Base-by-base conservation (phyloP, 2,888 invertebrate species). In the Labia minor region DNA sequence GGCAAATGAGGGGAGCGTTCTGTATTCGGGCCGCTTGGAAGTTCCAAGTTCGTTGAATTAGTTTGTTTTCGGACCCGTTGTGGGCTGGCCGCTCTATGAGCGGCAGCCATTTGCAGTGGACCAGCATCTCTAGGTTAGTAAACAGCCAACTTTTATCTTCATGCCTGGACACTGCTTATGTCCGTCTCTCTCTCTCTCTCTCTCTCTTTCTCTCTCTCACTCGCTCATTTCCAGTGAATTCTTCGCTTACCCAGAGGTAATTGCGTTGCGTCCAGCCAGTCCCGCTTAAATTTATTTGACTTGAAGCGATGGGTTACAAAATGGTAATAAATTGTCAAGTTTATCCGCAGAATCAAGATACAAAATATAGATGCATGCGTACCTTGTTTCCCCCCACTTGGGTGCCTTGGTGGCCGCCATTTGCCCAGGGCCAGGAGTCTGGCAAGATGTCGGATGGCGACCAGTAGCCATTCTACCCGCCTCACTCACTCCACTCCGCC, bases 361-460 rank as follows among this genome's bases (percentile, higher is more conserved):
- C 49, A 49, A 49, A 49, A n/a, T 49, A 49, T 49, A 49, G 49
- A 49, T 49, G 49, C 49, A 49, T 49, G 49, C 49, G 49, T 49
- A 49, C 49, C 49, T 49, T 49, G 49, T 49, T 49, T 49, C 49
- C 49, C 49, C n/a, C 49, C 49, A 49, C 49, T 49, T 16, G n/a
- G 16, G 6, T 49, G n/a, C 6, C 16, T 4, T 3, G n/a, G 4
- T 14, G 16, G 49, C 49, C 6, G 49, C 49, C 49, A 49, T 49
- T 49, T 49, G 49, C 49, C 16, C n/a, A 11, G 14, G 49, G 49
- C 49, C 49, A 49, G 6, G 49, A 8, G 2, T 4, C n/a, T 26
- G 26, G 49, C 49, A 49, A 49, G n/a, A 49, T 49, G 49, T 49
- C 49, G 14, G 49, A 49, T 16, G 49, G n/a, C 49, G 49, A 26